Conservation (phyloP, 2,113 vertebrate genomes). For the Scatophagus argus region DNA sequence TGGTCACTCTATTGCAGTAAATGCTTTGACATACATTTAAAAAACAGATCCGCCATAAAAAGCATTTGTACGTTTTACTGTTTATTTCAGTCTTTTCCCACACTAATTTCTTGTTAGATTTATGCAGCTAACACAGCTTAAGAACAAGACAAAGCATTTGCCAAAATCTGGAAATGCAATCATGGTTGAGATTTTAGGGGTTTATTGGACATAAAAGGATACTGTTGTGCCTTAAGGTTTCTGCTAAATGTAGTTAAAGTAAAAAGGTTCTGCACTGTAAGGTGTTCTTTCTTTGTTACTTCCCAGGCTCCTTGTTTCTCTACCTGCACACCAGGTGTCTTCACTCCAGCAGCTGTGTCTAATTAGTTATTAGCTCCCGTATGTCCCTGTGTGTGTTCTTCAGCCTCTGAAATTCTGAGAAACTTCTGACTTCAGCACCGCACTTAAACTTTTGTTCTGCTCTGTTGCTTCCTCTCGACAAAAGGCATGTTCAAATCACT, state of each 20-base stretch:
- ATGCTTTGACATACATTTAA: neutral
- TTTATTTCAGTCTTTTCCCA: neutral
- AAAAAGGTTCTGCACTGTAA: neutral
- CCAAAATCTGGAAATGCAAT: neutral
- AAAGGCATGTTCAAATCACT: neutral
- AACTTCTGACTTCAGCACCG: slow-evolving; percentile 15
- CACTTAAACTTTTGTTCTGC: slow-evolving; percentile 7
- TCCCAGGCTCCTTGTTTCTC: neutral
- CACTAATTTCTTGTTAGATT: neutral
- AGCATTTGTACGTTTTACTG: neutral
- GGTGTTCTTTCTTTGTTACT: neutral
- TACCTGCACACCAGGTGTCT: slow-evolving; percentile 47
- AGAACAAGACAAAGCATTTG: neutral
- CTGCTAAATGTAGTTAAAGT: neutral
- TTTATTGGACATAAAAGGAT: neutral
- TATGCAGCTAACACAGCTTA: neutral
- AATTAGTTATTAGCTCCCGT: slow-evolving; percentile 42
- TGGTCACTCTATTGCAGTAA: neutral
- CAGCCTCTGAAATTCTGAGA: slow-evolving; percentile 1
- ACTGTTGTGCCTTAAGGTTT: neutral
- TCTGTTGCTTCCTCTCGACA: neutral
- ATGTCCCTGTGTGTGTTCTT: slow-evolving; percentile 21
- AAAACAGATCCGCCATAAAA: neutral
- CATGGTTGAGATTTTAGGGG: neutral
- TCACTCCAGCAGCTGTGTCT: slow-evolving; percentile 44